Conservation (phyloP, 2,113 vertebrate genomes). For the Notechis scutatus region DNA sequence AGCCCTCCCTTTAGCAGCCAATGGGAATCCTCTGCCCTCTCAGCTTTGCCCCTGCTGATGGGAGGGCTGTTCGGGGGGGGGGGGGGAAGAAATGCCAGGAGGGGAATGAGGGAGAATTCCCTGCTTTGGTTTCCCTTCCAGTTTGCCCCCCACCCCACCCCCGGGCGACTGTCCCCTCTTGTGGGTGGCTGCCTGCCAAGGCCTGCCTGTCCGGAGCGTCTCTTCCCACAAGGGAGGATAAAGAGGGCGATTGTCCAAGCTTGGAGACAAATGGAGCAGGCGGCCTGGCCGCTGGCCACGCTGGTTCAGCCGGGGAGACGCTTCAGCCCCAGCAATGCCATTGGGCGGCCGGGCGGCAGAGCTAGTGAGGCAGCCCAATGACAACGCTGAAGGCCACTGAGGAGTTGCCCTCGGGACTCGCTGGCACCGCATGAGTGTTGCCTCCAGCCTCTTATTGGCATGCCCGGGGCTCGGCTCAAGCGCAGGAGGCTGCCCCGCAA, state of each 20-base stretch:
- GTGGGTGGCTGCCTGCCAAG: background rate
- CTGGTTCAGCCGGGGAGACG: background rate
- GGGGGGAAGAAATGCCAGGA: background rate
- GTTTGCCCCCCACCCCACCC: no score
- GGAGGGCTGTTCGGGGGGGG: background rate
- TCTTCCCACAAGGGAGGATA: background rate
- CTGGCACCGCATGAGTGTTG: background rate
- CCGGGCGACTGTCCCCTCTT: no score
- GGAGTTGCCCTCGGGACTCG: background rate
- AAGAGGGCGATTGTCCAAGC: background rate
- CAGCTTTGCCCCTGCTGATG: background rate
- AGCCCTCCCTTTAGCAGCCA: background rate
- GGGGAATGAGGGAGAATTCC: background rate
- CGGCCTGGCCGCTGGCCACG: background rate
- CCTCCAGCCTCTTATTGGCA: background rate
- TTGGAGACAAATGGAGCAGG: background rate
- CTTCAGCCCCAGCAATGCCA: background rate
- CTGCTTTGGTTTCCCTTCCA: background rate
- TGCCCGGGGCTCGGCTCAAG: background rate
- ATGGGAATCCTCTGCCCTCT: background rate
- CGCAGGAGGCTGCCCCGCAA: background rate
- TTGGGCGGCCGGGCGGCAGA: background rate
- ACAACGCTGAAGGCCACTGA: background rate
- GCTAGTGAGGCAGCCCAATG: background rate
- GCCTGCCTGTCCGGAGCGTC: background rate